Evolutionary conservation across 2,113 vertebrate genomes (phyloP).

Genomic region (Hippopotamus amphibius): DNA sequence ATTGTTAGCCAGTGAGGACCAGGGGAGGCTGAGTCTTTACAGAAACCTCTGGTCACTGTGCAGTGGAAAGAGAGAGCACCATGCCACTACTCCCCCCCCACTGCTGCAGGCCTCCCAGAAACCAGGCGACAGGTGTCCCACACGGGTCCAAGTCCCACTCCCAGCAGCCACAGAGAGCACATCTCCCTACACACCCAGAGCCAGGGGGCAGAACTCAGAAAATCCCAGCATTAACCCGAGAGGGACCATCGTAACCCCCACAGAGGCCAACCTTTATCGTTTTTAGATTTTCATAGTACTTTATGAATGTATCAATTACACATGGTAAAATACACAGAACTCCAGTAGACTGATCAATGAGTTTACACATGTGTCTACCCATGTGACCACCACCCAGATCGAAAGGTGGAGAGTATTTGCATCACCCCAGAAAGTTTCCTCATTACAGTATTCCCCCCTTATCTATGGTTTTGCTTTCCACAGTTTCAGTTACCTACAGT

Average conservation of each 20-base stretch:
- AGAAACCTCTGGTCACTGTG: not conserved
- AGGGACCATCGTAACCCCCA: not conserved
- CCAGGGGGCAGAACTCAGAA: not conserved
- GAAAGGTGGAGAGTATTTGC: not conserved
- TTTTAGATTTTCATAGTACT: not conserved
- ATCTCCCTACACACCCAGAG: not conserved
- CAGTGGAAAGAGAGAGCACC: not conserved
- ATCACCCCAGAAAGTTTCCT: not conserved
- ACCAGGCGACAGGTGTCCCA: not conserved
- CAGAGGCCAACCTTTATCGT: not conserved
- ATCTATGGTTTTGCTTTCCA: not conserved
- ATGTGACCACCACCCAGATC: not conserved
- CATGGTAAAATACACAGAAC: not conserved
- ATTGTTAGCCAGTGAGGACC: not conserved
- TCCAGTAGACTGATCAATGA: not conserved
- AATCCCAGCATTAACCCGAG: not conserved
- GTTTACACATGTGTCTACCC: not conserved
- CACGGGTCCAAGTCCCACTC: not conserved
- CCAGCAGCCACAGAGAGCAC: not conserved
- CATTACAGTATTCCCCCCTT: not conserved
- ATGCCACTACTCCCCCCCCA: not conserved
- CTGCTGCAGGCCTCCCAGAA: not conserved
- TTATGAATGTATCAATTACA: not conserved
- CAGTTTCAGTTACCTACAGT: not conserved
- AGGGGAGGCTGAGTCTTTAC: too few relatives aligned